Conservation (phyloP, 2,797 vertebrate genomes). For the Masticophis lateralis region DNA sequence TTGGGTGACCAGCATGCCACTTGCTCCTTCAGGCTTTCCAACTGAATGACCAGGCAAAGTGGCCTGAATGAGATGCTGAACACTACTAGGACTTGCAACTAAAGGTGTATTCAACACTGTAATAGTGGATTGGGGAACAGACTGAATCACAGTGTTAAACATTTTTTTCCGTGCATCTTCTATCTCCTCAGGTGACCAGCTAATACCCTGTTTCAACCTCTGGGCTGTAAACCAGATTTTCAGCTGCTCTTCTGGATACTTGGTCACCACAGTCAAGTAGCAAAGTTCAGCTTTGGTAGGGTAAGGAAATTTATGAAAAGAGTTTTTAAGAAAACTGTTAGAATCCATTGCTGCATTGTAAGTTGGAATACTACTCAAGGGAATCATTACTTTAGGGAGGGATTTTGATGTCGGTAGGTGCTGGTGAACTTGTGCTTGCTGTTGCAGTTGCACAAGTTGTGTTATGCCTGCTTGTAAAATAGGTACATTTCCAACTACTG, state of each 20-base stretch:
- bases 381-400: conserved; percentile 98
- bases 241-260: conserved; percentile 96
- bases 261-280: conserved; percentile 97
- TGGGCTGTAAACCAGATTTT: conserved; percentile 99
- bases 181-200: conserved; percentile 97
- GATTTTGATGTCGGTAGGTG: conserved; percentile 83
- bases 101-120: conserved; percentile 89
- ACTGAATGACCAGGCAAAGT: conserved; percentile 85
- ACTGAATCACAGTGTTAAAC: conserved; percentile 98
- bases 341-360: conserved; percentile 96
- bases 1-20: conserved; percentile 89
- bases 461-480: conserved; percentile 88
- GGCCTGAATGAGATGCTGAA: conserved; percentile 93
- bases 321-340: conserved; percentile 94
- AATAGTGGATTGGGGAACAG: conserved; percentile 85
- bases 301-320: conserved; percentile 97
- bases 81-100: conserved; percentile 77
- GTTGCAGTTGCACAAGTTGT: conserved; percentile 88
- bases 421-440: conserved; percentile 75
- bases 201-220: conserved; percentile 95
- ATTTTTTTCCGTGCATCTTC: conserved; percentile 97
- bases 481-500: conserved; percentile 81
- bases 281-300: conserved; percentile 97
- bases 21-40: conserved; percentile 73
- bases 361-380: conserved; percentile 95